Percentiles rank a stretch among this genome's conserved stretches.
phyloP scores from a whole-genome alignment of 2,797 vertebrate species.

The Pseudomugil gertrudae region DNA sequence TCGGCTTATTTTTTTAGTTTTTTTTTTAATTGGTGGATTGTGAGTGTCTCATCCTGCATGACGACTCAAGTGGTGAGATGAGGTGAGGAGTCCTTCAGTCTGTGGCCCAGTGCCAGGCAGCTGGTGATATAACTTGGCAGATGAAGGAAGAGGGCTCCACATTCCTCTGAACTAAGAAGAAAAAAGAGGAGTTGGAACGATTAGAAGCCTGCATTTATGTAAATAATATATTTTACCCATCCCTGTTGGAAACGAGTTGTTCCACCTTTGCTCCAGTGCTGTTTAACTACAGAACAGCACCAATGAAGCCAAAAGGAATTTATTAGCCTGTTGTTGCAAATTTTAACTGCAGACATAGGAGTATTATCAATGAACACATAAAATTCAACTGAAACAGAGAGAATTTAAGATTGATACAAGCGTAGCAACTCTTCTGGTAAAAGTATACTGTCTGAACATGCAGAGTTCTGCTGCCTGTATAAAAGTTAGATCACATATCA shows the following conservation, averaged over 20 bases:
- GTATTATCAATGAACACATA: background rate
- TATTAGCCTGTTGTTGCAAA: slow-evolving; percentile 1
- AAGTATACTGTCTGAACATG: background rate
- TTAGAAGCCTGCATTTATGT: slow-evolving; percentile 6
- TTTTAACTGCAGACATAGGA: background rate
- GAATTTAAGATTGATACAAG: background rate
- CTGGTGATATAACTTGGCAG: slow-evolving; percentile 51
- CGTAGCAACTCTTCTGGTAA: background rate
- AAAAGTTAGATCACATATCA: background rate
- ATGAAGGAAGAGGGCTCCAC: slow-evolving; percentile 24
- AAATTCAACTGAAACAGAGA: background rate
- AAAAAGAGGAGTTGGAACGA: slow-evolving; percentile 2
- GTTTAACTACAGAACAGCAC: slow-evolving; percentile 9
- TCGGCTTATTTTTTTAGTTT: slow-evolving; percentile 41
- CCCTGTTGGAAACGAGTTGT: background rate
- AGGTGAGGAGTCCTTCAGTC: slow-evolving; percentile 30
- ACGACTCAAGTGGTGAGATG: slow-evolving; percentile 40
- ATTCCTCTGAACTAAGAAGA: slow-evolving; percentile 28
- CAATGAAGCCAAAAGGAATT: background rate
- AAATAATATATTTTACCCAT: background rate
- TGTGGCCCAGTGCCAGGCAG: slow-evolving; percentile 49
- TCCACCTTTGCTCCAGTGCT: background rate
- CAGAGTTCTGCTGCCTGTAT: background rate
- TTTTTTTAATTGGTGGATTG: slow-evolving; percentile 56
- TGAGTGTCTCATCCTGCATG: slow-evolving; percentile 53